Base-by-base conservation (phyloP, 2,888 invertebrate genomes). In the Coecobrya sp. region DNA sequence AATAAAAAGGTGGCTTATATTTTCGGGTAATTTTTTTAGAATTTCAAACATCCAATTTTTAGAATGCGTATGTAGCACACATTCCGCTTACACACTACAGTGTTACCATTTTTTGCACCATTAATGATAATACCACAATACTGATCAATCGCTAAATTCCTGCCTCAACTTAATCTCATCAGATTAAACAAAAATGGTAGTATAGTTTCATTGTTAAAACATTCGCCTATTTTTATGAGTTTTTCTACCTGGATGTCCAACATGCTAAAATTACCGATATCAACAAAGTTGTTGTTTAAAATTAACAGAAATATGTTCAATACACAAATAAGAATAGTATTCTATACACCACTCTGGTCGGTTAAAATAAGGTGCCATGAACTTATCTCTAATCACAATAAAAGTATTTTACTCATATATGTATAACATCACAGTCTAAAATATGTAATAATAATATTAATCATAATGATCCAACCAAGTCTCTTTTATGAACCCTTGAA, bases 351-450 rank as follows among this genome's bases (percentile, higher is more conserved):
- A 62, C 5, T 62, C 3, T 25, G 36, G 36, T 62, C 19, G n/a
- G 55, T n/a, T 55, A n/a, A 55, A 55, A 36, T 36, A 55, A 16
- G 55, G 55, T 55, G 19, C 19, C n/a, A 5, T n/a, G 19, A 55
- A 55, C 55, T 55, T 55, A 55, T 55, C n/a, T 22, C 62, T 62
- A 22, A 62, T 22, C 62, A 68, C 68, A 30, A 68, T 42, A 45
- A 70, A 70, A 36, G 42, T 70, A 70, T 8, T 45, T 81, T 81
- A 79, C 55, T 59, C 16, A 81, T 49, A 55, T 52, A 81, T 49
- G 30, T 52, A 55, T 36, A 81, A 81, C 55, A 81, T 81, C 81
- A 81, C 81, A 81, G 81, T 81, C 52, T 81, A 81, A 81, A 79
- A 52, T 27, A 55, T 55, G 19, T 55, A 19, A 55, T 19, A n/a